Evolutionary conservation across 2,113 vertebrate genomes (phyloP).

Genomic region (Electrona antarctica): DNA sequence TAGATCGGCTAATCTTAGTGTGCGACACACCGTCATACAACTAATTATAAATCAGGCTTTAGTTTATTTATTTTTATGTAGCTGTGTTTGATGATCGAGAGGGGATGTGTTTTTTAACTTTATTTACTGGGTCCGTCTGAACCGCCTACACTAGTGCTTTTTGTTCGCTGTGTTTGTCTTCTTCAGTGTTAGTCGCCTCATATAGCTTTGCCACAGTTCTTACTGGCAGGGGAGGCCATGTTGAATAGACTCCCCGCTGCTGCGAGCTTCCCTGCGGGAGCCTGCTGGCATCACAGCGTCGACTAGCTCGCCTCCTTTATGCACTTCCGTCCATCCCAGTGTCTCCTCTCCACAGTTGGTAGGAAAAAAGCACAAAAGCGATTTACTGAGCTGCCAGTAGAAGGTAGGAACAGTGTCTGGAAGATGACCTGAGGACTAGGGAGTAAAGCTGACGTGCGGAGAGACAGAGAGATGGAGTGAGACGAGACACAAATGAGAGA

Average conservation of each 20-base stretch:
- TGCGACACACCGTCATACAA: too few species aligned
- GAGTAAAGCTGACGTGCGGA: not conserved
- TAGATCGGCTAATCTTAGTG: too few species aligned
- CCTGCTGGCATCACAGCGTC: slow-evolving; percentile 55
- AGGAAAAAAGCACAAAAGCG: slow-evolving; percentile 77
- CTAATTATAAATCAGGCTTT: too few species aligned
- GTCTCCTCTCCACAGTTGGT: slow-evolving; percentile 63
- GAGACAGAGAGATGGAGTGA: slow-evolving; percentile 31
- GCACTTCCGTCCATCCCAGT: slow-evolving; percentile 57
- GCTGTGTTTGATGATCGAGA: too few species aligned
- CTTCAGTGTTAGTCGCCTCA: not conserved
- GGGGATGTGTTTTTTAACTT: too few species aligned
- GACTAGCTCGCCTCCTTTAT: slow-evolving; percentile 56
- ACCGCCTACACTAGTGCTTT: slow-evolving; percentile 61
- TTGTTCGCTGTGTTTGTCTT: slow-evolving; percentile 48
- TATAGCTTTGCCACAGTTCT: slow-evolving; percentile 30
- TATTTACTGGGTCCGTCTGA: slow-evolving; percentile 54
- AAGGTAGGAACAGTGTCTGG: slow-evolving; percentile 45
- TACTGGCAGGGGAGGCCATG: slow-evolving; percentile 58
- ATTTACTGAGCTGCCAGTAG: slow-evolving; percentile 65
- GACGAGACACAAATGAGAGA: slow-evolving; percentile 1
- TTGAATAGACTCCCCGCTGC: slow-evolving; percentile 62
- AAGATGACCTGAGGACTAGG: slow-evolving; percentile 37
- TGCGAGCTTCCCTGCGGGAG: slow-evolving; percentile 56
- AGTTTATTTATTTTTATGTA: too few species aligned